Evolutionary conservation across 2,113 vertebrate genomes (phyloP), one percentile per base, ranked within the genome.

Genomic region (Tretioscincus oriximinensis): DNA sequence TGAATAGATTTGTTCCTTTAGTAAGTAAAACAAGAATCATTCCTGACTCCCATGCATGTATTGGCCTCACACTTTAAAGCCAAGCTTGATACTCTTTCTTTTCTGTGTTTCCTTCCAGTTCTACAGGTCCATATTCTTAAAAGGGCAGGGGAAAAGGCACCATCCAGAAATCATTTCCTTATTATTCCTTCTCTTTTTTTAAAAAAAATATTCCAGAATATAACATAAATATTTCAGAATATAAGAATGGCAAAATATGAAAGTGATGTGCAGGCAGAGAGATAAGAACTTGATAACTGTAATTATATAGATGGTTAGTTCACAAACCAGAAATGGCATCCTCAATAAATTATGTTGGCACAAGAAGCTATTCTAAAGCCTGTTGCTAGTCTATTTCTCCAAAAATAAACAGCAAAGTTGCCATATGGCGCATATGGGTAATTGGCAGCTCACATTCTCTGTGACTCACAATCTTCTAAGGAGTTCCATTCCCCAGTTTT

Each of bases 91-190:
- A 78, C 85, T 76, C 69, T 61, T 64, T 64, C 26, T 24, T 64
- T 82, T 41, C 35, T 41, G 2, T 41, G 35, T 61, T 64, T 64
- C 26, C 8, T 64, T 82, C 8, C 63, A 66, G 41, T 49, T 84
- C 82, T 22, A 9, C 1, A 85, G 85, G 64, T 28, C 20, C 4
- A 1, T 49, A 70, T 64, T 82, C 69, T 68, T 82, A 58, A 22
- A 0, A 0, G 54, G 54, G 14, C 4, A 18, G 54, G 14, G 54
- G 54, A 14, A 58, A 58, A 18, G 16, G 35, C 35, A 41, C 35
- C 35, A 41, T 41, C 35, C 35, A 41, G 35, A 41, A 41, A 41
- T 41, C 35, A n/a, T 41, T 41, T 41, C 35, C 35, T 41, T 41
- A 41, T 41, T 41, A n/a, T n/a, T 41, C 35, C 5, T 41, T 5